Conservation (phyloP, 2,797 vertebrate genomes). For the Lates japonicus region DNA sequence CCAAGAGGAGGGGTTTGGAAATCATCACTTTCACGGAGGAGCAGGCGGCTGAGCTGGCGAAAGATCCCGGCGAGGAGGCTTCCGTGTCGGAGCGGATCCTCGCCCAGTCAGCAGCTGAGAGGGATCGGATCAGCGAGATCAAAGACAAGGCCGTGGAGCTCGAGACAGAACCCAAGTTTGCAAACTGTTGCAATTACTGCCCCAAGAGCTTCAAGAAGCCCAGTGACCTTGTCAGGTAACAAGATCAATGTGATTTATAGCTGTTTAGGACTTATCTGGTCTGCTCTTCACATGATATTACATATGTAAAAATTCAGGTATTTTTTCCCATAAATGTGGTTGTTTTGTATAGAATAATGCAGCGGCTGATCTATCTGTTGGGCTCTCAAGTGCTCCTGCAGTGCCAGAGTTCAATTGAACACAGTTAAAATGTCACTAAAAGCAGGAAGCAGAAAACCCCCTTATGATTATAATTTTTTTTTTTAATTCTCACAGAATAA, state of each 20-base stretch:
- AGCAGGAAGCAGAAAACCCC: no score
- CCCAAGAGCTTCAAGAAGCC: conserved; percentile 99
- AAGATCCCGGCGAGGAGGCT: conserved; percentile 93
- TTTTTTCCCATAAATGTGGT: background rate
- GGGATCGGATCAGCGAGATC: conserved; percentile 97
- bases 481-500: no score
- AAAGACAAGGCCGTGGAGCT: conserved; percentile 94
- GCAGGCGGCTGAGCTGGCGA: conserved; percentile 95
- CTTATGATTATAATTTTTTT: no score
- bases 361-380: background rate
- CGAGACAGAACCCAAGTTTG: conserved; percentile 94
- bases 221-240: conserved; percentile 96
- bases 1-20: conserved; percentile 90
- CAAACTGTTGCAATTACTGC: conserved; percentile 95
- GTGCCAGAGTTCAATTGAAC: background rate
- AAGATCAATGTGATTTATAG: background rate
- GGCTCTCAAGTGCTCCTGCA: background rate
- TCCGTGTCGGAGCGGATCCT: conserved; percentile 97
- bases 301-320: background rate
- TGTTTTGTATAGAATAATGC: background rate
- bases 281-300: background rate
- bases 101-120: conserved; percentile 96
- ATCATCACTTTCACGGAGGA: conserved; percentile 98
- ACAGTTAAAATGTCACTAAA: background rate
- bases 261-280: no score